phyloP scores from a whole-genome alignment of 2,888 invertebrate genomes.

The Campopleginae sp. region DNA sequence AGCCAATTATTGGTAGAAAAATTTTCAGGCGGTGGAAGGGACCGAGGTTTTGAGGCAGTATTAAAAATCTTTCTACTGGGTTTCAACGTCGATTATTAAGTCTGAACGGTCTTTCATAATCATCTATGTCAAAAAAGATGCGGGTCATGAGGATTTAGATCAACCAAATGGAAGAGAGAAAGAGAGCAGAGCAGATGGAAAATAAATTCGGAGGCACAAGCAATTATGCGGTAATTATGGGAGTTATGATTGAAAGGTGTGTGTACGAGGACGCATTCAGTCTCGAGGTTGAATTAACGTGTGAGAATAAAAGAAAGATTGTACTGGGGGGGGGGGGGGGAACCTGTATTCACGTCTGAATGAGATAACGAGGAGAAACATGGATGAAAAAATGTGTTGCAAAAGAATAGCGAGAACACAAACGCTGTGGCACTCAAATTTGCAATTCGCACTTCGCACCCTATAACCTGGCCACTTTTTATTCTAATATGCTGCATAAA shows the following conservation, averaged over 20 bases:
- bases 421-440: conserved; percentile 31
- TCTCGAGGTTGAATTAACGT: conserved; percentile 7
- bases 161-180: neutral
- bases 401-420: conserved; percentile 29
- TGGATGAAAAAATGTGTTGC: neutral
- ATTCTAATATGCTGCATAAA: neutral
- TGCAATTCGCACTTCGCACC: conserved; percentile 26
- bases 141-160: neutral
- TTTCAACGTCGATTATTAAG: neutral
- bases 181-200: conserved; percentile 21
- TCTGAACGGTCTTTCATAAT: neutral
- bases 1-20: neutral
- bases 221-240: conserved; percentile 34
- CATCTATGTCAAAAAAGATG: neutral
- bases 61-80: conserved; percentile 10
- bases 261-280: neutral
- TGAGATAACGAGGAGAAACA: conserved; percentile 45
- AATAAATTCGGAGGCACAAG: conserved; percentile 23
- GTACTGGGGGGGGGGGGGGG: conserved; percentile 25
- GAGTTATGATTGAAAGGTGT: conserved; percentile 47
- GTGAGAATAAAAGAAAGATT: conserved; percentile 17
- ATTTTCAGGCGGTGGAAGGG: conserved; percentile 41
- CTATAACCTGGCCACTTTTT: conserved; percentile 6
- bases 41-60: conserved; percentile 25
- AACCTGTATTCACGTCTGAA: conserved; percentile 6